phyloP scores from a whole-genome alignment of 2,888 invertebrate species.

The Autographa pulchrina region DNA sequence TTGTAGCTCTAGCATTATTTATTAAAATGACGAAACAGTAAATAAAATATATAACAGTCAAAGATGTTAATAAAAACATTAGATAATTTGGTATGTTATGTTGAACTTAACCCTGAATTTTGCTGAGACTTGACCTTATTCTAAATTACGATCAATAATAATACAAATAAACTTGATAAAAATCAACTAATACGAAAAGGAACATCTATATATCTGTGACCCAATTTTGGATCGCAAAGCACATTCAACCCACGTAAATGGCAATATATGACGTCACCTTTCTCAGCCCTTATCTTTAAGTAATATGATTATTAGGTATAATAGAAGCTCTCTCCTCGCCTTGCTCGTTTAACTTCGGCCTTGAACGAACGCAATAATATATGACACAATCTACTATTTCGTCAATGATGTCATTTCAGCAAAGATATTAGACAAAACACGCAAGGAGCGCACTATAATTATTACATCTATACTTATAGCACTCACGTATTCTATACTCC shows the following conservation, averaged over 20 bases:
- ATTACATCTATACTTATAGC: neutral
- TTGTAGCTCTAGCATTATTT: too few relatives aligned
- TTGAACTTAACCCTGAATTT: too few relatives aligned
- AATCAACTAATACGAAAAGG: too few relatives aligned
- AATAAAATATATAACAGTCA: neutral
- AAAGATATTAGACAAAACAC: slow-evolving; percentile 49
- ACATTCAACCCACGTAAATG: slow-evolving; percentile 12
- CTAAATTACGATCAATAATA: too few relatives aligned
- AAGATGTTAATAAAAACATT: neutral
- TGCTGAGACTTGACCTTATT: too few relatives aligned
- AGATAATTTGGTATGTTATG: neutral
- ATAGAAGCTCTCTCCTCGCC: slow-evolving; percentile 28
- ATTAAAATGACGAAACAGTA: too few relatives aligned
- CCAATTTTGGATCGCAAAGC: neutral
- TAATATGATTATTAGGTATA: slow-evolving; percentile 29
- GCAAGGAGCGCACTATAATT: slow-evolving; percentile 20
- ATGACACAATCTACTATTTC: slow-evolving; percentile 63
- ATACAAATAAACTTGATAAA: too few relatives aligned
- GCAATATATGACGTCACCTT: slow-evolving; percentile 40
- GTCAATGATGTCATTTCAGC: slow-evolving; percentile 66
- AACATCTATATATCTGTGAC: neutral
- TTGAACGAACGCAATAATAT: slow-evolving; percentile 44
- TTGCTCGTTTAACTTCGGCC: slow-evolving; percentile 24
- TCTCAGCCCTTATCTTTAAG: slow-evolving; percentile 29
- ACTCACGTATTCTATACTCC: neutral